Evolutionary conservation across 2,888 invertebrate species (phyloP).

Genomic region (Subacronicta megacephala): DNA sequence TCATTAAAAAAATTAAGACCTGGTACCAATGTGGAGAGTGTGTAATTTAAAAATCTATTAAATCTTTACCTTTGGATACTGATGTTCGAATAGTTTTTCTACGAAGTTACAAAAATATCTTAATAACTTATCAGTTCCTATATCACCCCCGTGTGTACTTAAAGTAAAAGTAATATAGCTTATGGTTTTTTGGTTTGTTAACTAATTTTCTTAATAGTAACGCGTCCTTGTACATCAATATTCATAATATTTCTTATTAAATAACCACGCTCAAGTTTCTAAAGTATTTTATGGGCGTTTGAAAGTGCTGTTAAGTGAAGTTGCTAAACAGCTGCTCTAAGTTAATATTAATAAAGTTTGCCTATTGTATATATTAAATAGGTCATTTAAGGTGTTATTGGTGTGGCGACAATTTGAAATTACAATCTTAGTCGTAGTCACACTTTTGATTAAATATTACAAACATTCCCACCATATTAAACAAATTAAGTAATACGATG

Average conservation of each 20-base stretch:
- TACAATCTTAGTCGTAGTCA: background rate
- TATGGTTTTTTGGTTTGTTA: too few species aligned
- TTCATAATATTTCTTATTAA: constrained; percentile 26
- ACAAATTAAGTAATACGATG: too few species aligned
- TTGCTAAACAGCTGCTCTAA: constrained; percentile 23
- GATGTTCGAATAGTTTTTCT: too few species aligned
- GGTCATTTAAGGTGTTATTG: constrained; percentile 21
- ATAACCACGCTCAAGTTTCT: constrained; percentile 14
- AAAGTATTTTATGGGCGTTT: constrained; percentile 40
- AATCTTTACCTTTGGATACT: too few species aligned
- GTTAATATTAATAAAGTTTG: constrained; percentile 60
- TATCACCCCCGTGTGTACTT: too few species aligned
- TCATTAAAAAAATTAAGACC: too few species aligned
- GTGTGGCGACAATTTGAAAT: constrained; percentile 19
- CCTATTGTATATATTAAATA: constrained; percentile 31
- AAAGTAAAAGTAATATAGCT: too few species aligned
- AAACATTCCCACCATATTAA: background rate
- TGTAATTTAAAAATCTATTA: too few species aligned
- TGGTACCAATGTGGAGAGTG: too few species aligned
- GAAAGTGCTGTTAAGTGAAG: constrained; percentile 34
- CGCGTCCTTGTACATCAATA: background rate
- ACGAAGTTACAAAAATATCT: too few species aligned
- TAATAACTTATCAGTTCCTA: too few species aligned
- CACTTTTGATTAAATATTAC: background rate
- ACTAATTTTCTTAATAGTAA: too few species aligned